Base-by-base conservation (phyloP, 1,140 invertebrate species). In the Thalassaphorura encarpata region DNA sequence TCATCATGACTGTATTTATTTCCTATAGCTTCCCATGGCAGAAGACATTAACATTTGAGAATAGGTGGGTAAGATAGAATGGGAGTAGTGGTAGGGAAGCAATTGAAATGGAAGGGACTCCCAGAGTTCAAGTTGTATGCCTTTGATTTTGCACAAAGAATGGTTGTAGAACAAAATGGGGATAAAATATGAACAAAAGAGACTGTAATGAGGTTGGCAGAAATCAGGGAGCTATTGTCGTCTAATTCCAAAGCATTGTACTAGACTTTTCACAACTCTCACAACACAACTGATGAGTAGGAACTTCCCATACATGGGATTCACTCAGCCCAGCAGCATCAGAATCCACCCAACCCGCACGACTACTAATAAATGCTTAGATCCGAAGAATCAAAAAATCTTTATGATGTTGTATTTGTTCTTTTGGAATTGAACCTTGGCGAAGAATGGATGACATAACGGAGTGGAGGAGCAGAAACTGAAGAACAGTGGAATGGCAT, bases 241-340 rank as follows among this genome's bases (percentile, higher is more conserved):
- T 56, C 56, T 62, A 58, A 62, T 62, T 62, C 61, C 56, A 59
- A 62, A 40, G 48, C 60, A 62, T 62, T 62, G 60, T 62, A 29
- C 23, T n/a, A n/a, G n/a, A n/a, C n/a, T n/a, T n/a, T n/a, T n/a
- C n/a, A n/a, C n/a, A n/a, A n/a, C n/a, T n/a, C n/a, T n/a, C n/a
- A n/a, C n/a, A n/a, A n/a, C n/a, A n/a, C n/a, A n/a, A n/a, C n/a
- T n/a, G n/a, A n/a, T n/a, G n/a, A n/a, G n/a, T n/a, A n/a, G n/a
- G n/a, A n/a, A n/a, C n/a, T n/a, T n/a, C n/a, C n/a, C n/a, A n/a
- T n/a, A n/a, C n/a, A n/a, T n/a, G n/a, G n/a, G n/a, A n/a, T n/a
- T n/a, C n/a, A n/a, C n/a, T n/a, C n/a, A n/a, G n/a, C n/a, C n/a
- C n/a, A n/a, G n/a, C n/a, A n/a, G n/a, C n/a, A n/a, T n/a, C n/a